Base-by-base conservation (phyloP, 2,888 invertebrate genomes). In the Eupelmus urozonus region DNA sequence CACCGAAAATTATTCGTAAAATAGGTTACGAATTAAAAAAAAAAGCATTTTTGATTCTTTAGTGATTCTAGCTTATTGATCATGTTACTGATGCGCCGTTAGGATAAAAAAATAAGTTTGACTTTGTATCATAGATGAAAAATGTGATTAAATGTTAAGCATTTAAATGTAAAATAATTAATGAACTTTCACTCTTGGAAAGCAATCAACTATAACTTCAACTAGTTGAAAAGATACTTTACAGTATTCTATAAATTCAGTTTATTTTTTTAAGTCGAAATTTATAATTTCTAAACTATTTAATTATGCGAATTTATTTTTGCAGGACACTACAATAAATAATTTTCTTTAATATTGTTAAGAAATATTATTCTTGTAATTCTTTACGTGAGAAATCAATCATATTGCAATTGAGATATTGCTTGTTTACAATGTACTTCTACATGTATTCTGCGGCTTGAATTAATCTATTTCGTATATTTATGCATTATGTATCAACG, bases 91-190 rank as follows among this genome's bases (percentile, higher is more conserved):
- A 63, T 70, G 55, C 63, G 70, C 34, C 60, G 40, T 63, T 76
- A 49, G 25, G 25, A 57, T 55, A 70, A 53, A 20, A 9, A n/a
- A 34, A 63, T 76, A 23, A 62, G 27, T 55, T 66, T 49, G 29
- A 57, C 66, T 49, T 11, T 53, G 20, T 53, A 20, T 20, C 20
- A 53, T 53, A 53, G 53, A 53, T 53, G 16, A 53, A 53, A 53
- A 76, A 63, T 76, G 70, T 76, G 70, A 76, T 76, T 70, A 49
- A 69, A 69, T 29, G 55, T 76, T 63, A 76, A 42, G 34, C 69
- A 70, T 13, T 76, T 76, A 18, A 69, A 70, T 76, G 70, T 76
- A 76, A 70, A 70, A 70, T 49, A 70, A 76, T 11, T 29, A 29
- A 60, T 49, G 29, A 53, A 66, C 34, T 65, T 70, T 63, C 63